Evolutionary conservation across 2,888 invertebrate genomes (phyloP), one percentile per base, ranked within the genome.

Genomic region (Gasteruption jaculator): DNA sequence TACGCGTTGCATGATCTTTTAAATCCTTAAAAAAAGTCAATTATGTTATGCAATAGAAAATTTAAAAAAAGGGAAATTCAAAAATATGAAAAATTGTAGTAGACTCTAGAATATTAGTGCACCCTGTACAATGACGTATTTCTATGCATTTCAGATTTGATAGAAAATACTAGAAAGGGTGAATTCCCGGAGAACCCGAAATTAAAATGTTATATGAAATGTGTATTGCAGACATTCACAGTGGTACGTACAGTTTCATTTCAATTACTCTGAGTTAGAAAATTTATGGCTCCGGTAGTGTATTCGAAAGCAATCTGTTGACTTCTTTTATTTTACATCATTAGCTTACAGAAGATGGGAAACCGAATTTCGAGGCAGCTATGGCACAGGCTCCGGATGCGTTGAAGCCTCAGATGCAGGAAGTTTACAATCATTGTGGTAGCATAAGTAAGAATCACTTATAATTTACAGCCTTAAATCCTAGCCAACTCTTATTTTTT

Each of bases 201-300:
- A 7, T 31, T 63, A 0, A 56, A 54, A 24, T 65, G 64, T 29
- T 64, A 64, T 33, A 48, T 64, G 14, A 60, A 57, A 32, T 64
- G 64, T 40, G 8, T 49, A 2, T 45, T 61, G n/a, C 54, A 52
- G 5, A 50, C 52, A 33, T 50, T 52, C 4, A 42, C 45, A 31
- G 30, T 61, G 53, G 61, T 64, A 57, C 49, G 19, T n/a, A 20
- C 15, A n/a, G n/a, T n/a, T n/a, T n/a, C n/a, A n/a, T n/a, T n/a
- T n/a, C n/a, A n/a, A n/a, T n/a, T n/a, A n/a, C n/a, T n/a, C n/a
- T n/a, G n/a, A n/a, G n/a, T n/a, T n/a, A 47, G 11, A 24, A 21
- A 19, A 3, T 15, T 35, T 4, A 25, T 34, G 11, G 18, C 14
- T 5, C 4, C 14, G 14, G 5, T 10, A 16, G 5, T 14, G 18